phyloP scores from a whole-genome alignment of 2,888 invertebrate genomes.

The Troglohyphantes excavatus region DNA sequence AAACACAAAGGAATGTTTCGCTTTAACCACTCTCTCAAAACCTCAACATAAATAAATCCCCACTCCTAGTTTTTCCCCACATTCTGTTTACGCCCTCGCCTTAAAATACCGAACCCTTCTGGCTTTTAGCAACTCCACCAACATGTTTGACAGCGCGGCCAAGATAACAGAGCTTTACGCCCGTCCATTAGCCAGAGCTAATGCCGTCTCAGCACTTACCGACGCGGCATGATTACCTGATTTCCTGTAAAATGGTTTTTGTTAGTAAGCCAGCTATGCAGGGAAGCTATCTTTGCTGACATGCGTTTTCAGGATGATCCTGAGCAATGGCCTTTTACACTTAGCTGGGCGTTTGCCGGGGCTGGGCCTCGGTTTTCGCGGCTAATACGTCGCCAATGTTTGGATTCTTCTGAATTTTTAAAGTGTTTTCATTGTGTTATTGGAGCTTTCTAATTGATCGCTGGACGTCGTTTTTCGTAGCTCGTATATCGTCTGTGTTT shows the following conservation, averaged over 20 bases:
- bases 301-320: slow-evolving; percentile 27
- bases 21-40: neutral
- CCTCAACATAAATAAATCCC: slow-evolving; percentile 3
- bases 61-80: neutral
- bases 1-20: neutral
- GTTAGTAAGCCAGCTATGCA: slow-evolving; percentile 10
- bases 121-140: neutral
- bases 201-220: slow-evolving; percentile 44
- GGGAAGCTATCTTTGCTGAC: slow-evolving; percentile 34
- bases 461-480: slow-evolving; percentile 27
- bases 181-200: slow-evolving; percentile 44
- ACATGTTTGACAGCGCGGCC: slow-evolving; percentile 12
- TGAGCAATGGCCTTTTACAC: slow-evolving; percentile 12
- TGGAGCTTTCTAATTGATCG: neutral
- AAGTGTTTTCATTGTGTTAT: neutral
- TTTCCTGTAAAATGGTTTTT: slow-evolving; percentile 12
- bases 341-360: neutral
- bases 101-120: slow-evolving; percentile 15
- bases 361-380: slow-evolving; percentile 12
- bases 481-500: slow-evolving; percentile 1
- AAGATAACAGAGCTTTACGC: slow-evolving; percentile 51
- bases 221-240: slow-evolving; percentile 40
- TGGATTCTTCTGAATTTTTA: neutral
- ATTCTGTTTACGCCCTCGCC: neutral
- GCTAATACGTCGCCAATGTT: slow-evolving; percentile 5